Conservation (phyloP, 2,113 vertebrate genomes). For the Thryonomys swinderianus region DNA sequence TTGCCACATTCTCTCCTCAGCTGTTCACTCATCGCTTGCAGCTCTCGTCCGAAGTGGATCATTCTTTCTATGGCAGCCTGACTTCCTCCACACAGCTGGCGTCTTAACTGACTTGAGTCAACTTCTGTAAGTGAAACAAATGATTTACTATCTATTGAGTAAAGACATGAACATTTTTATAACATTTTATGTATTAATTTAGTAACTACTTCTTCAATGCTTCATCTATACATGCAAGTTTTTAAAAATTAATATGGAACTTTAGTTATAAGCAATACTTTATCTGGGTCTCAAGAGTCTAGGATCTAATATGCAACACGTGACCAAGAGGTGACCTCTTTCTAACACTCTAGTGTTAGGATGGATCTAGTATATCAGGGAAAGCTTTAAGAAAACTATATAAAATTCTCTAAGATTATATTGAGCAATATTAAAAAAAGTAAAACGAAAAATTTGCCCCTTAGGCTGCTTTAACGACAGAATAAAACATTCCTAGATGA, state of each 20-base stretch:
- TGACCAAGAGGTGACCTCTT: neutral
- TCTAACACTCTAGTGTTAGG: neutral
- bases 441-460: neutral
- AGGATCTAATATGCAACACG: neutral
- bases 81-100: conserved; percentile 97
- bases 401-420: neutral
- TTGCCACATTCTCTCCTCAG: conserved; percentile 97
- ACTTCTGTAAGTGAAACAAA: conserved; percentile 90
- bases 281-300: neutral
- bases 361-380: neutral
- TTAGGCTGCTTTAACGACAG: neutral
- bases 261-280: neutral
- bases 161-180: neutral
- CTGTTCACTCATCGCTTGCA: conserved; percentile 99
- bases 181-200: neutral
- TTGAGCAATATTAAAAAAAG: neutral
- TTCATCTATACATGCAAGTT: conserved; percentile 4
- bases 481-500: neutral
- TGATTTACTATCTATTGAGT: conserved; percentile 3
- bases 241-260: neutral
- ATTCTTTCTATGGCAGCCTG: conserved; percentile 98
- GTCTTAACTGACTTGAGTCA: conserved; percentile 94
- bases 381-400: neutral
- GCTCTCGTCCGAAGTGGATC: conserved; percentile 98
- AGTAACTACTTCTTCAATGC: neutral